phyloP scores from a whole-genome alignment of 2,797 vertebrate genomes.

The Delichon dasypus region DNA sequence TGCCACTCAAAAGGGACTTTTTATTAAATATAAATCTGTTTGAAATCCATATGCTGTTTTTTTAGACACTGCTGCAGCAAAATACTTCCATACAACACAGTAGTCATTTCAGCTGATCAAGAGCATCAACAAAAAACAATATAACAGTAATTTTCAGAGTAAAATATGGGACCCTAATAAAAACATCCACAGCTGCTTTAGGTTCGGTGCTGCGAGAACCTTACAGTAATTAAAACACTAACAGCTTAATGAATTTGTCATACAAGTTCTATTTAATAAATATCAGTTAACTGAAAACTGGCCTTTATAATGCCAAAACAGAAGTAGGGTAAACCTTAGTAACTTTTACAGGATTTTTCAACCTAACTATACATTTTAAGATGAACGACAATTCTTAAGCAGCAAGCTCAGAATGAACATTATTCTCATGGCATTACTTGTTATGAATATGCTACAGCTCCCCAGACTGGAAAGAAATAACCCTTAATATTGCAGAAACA shows the following conservation, averaged over 20 bases:
- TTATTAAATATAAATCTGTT: not conserved
- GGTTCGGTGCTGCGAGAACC: not conserved
- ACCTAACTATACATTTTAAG: not conserved
- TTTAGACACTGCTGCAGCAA: not conserved
- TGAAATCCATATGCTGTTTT: not conserved
- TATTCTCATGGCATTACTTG: conserved; percentile 5
- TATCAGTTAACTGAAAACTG: not conserved
- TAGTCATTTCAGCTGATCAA: not conserved
- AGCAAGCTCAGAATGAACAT: conserved; percentile 15
- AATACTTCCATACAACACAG: not conserved
- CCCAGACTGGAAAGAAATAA: conserved; percentile 5
- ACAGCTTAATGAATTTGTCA: not conserved
- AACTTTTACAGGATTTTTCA: conserved; percentile 29
- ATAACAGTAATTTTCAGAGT: not conserved
- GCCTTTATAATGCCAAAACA: not conserved
- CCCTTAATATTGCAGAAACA: not conserved
- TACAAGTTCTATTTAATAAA: not conserved
- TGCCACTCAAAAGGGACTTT: not conserved
- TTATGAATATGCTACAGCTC: not conserved
- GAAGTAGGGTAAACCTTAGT: not conserved
- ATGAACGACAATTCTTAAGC: not conserved
- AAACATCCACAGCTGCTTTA: not conserved
- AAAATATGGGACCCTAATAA: not conserved
- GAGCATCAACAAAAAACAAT: not conserved
- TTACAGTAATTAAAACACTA: not conserved